Base-by-base conservation (phyloP, 2,888 invertebrate genomes). In the Lypha dubia region DNA sequence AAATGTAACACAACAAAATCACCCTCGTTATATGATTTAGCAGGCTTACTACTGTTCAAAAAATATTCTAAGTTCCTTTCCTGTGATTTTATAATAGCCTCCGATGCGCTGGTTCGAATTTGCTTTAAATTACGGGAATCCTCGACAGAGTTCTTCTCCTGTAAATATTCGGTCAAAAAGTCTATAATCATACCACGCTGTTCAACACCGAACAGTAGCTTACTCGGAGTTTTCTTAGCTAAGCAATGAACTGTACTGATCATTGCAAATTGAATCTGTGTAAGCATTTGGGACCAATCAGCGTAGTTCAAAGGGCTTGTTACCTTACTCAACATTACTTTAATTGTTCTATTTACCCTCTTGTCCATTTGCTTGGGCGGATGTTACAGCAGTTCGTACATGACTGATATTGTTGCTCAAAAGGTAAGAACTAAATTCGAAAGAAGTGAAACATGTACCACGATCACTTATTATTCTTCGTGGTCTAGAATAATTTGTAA, bases 261-360 rank as follows among this genome's bases (percentile, higher is more conserved):
- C 11, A 53, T 22, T 11, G 53, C 53, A 3, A 53, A 53, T 13
- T 53, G 24, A 53, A 53, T 11, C 4, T 24, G 3, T 53, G 24
- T 53, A 4, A 53, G 53, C 53, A 53, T 24, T 13, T 53, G 53
- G 2, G 53, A 53, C 53, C 53, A 53, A 53, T 53, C 13, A 24
- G 53, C 24, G 24, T 53, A 24, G 3, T 53, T 24, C 4, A 53
- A 4, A 13, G 53, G 53, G 11, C 5, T 53, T 24, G 24, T 53
- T 3, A 53, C 22, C 13, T 53, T 53, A 24, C 24, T 53, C 13
- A 53, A 24, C 51, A 51, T 51, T 22, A 22, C 22, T 11, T 51
- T 51, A n/a, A 51, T 20, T 9, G 11, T 11, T 11, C 22, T 51
- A 28, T 46, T 41, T 2, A 41, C 41, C 41, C 13, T 13, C 41